Evolutionary conservation across 2,797 vertebrate genomes (phyloP), one percentile per base, ranked within the genome.

Genomic region (Cygnus olor): DNA sequence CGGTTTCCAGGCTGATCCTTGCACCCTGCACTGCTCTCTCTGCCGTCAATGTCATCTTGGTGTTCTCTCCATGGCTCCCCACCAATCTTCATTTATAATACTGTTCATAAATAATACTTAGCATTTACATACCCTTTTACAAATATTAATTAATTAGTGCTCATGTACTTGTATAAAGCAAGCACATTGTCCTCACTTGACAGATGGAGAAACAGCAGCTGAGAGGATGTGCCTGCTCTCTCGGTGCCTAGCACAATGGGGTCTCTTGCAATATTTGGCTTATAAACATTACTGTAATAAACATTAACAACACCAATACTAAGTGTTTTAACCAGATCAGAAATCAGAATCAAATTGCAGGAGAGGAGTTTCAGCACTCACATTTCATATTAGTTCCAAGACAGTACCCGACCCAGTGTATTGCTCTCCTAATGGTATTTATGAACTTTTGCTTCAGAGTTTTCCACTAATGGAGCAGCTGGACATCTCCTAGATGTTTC

Each of bases 111-210:
- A 88, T 94, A 93, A 93, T 88, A 92, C 65, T 89, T 72, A 93
- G 11, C 65, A 88, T 95, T 94, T 94, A 72, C 85, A 93, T 89
- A 91, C 83, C 38, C 65, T 88, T 94, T 96, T 70, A 91, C 85
- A 95, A 91, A 94, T 93, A 95, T 92, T 81, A 94, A 95, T 91
- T 96, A 95, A 95, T 85, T 94, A 89, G 73, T 74, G 32, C 3
- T 91, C 66, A 15, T 93, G 63, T 93, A 91, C 81, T 91, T 92
- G 65, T 63, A 88, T 56, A 89, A 90, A 89, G 61, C 53, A 79
- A 90, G 86, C 66, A 66, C 87, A 60, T 56, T 94, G 85, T 93
- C 69, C 58, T 93, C 76, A 81, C 54, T 88, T 92, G 76, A 85
- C 94, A 95, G 91, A 93, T 86, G 91, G 63, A 81, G 79, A 95